Base-by-base conservation (phyloP, 1,140 invertebrate genomes). In the Elysia chlorotica region DNA sequence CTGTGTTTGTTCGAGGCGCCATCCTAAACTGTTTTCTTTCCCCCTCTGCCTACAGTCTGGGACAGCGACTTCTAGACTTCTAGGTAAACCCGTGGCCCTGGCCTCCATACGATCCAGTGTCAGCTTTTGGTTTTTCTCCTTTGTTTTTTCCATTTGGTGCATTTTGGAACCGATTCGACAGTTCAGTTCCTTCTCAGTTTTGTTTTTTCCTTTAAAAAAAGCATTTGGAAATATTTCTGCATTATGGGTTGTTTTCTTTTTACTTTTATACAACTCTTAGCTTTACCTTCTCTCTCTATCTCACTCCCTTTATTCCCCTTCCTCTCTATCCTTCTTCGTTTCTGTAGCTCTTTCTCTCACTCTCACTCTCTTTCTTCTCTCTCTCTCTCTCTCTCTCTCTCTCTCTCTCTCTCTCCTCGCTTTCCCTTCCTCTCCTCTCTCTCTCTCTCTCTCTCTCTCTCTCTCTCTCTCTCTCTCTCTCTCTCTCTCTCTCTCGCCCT, bases 381-480 rank as follows among this genome's bases (percentile, higher is more conserved):
- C 28, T 25, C 48, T 28, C 48, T 71, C 31, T 74, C 21, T 54
- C 59, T 36, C 35, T 53, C 19, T 65, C n/a, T 59, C 5, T 56
- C 35, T 25, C 23, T 21, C 35, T 71, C 30, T 59, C n/a, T 65
- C 56, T 74, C 35, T 25, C 48, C 56, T 4, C 31, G 41, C 35
- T 38, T 74, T 21, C 36, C 25, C 17, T 25, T 76, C 72, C 69
- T n/a, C 61, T 1, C 5, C 30, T 28, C 30, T 21, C 30, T 21
- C 36, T 37, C n/a, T 31, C 14, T 62, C 33, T 37, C 23, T 25
- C 30, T 28, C 19, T 36, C 21, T 33, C 25, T 37, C 59, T 14
- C 21, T 25, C 23, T 37, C 6, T 31, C 10, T 33, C 14, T 65
- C 23, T 17, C 23, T 35, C 62, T 33, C 62, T 35, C 14, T 17